Conservation (phyloP, 1,140 invertebrate genomes). For the Hyposmocoma kahamanoa region DNA sequence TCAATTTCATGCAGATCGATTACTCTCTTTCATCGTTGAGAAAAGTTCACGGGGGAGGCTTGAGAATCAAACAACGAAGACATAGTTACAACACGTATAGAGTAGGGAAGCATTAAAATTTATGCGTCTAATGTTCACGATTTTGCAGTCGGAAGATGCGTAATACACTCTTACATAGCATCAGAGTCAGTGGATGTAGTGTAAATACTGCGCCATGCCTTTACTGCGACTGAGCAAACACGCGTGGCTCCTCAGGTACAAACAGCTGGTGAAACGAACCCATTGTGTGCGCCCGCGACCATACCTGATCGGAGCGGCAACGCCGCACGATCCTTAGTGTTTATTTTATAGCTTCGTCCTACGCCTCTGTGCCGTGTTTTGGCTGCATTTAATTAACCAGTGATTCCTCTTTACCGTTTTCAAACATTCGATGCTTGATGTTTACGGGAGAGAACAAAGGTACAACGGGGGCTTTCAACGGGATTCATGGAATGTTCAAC, state of each 20-base stretch:
- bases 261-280: conserved; percentile 23
- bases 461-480: conserved; percentile 34
- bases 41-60: conserved; percentile 16
- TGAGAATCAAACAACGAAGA: conserved; percentile 12
- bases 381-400: conserved; percentile 14
- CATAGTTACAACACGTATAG: too few relatives aligned
- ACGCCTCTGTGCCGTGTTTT: conserved; percentile 1
- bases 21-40: conserved; percentile 28
- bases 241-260: conserved; percentile 18
- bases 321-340: conserved; percentile 17
- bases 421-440: conserved; percentile 12
- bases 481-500: conserved; percentile 36
- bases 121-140: too few relatives aligned
- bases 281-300: conserved; percentile 26
- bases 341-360: conserved; percentile 19
- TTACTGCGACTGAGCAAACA: conserved; percentile 19
- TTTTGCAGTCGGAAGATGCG: too few relatives aligned
- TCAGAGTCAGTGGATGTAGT: too few relatives aligned
- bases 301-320: conserved; percentile 25
- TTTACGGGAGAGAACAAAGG: conserved; percentile 29
- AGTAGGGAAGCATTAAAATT: too few relatives aligned
- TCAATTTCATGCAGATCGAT: conserved; percentile 55
- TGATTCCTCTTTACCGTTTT: conserved; percentile 10
- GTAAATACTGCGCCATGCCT: too few relatives aligned
- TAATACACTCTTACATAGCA: too few relatives aligned